Evolutionary conservation across 2,888 invertebrate genomes (phyloP).

Genomic region (Tachystola acroxantha): DNA sequence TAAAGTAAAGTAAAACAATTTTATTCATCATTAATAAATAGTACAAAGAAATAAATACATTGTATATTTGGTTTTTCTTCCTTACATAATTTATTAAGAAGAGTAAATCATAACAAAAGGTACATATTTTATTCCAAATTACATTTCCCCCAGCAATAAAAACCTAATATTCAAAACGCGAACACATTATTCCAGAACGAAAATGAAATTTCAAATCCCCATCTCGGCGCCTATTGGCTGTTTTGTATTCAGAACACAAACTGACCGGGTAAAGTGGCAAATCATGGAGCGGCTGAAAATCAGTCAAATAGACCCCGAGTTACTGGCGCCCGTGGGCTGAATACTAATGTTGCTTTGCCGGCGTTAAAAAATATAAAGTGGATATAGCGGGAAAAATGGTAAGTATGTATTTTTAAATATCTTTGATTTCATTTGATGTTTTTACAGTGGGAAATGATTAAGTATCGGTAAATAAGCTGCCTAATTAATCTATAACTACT

Average conservation of each 20-base stretch:
- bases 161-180: constrained; percentile 60
- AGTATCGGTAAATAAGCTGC: too few relatives aligned
- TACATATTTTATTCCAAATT: constrained; percentile 5
- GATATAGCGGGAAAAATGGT: constrained; percentile 2
- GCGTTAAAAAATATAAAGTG: constrained; percentile 27
- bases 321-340: constrained; percentile 49
- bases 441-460: not conserved
- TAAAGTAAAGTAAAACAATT: too few relatives aligned
- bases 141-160: constrained; percentile 18
- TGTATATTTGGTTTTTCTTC: too few relatives aligned
- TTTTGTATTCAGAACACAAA: constrained; percentile 59
- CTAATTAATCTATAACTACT: too few relatives aligned
- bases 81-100: not conserved
- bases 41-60: too few relatives aligned
- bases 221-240: constrained; percentile 44
- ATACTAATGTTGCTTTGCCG: constrained; percentile 47
- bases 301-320: constrained; percentile 76
- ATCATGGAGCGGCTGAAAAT: constrained; percentile 76
- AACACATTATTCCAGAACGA: constrained; percentile 54
- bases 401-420: too few relatives aligned
- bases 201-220: constrained; percentile 68
- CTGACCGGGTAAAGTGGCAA: constrained; percentile 77
- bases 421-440: too few relatives aligned
- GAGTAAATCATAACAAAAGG: too few relatives aligned
- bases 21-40: too few relatives aligned